Evolutionary conservation across 1,140 invertebrate genomes (phyloP), one percentile per base, ranked within the genome.

Genomic region (Chrysomallon squamiferum): DNA sequence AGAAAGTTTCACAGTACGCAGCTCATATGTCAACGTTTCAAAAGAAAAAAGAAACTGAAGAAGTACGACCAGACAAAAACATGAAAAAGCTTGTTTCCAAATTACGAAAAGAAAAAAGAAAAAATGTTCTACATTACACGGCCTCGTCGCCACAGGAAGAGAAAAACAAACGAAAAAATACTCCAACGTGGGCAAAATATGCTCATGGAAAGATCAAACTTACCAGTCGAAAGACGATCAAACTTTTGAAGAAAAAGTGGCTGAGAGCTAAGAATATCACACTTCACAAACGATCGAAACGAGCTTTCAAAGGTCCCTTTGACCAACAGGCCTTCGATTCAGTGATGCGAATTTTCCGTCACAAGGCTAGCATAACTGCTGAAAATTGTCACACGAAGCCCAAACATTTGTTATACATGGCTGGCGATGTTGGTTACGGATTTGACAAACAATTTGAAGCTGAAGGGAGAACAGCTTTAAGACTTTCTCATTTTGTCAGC

Each of bases 391-490:
- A 70, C n/a, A 58, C 18, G 4, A 54, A 66, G 41, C 54, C 68
- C 2, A 35, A 47, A 9, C 61, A 71, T 22, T 56, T 68, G 20
- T 54, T 75, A 3, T 22, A 61, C n/a, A 43, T 82, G 5, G 74
- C 80, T 25, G 80, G 95, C 5, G 94, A 96, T 82, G 90, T 96
- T 54, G 90, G 90, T 33, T 95, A 87, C 81, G 95, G 95, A 0
- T 92, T 92, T 0, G 89, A 95, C 71, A 90, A 92, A 65, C 95
- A 95, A 83, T 96, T 96, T 81, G 92, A 94, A 78, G 95, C 96
- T 79, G 93, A 79, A 49, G 75, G 61, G 5, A 50, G 78, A 32
- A 73, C 71, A 4, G 78, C 75, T 0, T 54, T 79, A 3, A 47
- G 75, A 35, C 61, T 79, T 3, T 56, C 75, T 22, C 75, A 79